Percentiles rank a stretch among this genome's conserved stretches.
Conservation (phyloP, 2,888 invertebrate species). For the Urechis unicinctus region DNA sequence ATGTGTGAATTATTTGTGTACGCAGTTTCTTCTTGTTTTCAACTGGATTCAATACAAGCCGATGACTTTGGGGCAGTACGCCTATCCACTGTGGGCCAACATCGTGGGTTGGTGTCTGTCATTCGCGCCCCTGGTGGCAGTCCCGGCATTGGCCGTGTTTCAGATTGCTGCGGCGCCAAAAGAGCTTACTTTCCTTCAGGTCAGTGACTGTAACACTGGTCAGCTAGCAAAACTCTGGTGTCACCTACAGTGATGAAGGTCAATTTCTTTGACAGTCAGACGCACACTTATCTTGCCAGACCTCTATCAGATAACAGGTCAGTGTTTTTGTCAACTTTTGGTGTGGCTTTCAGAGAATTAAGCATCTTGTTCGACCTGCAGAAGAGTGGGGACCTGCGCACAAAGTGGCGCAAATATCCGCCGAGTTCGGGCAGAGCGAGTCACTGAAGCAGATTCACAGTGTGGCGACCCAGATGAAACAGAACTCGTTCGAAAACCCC, state of each 20-base stretch:
- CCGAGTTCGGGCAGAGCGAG: neutral
- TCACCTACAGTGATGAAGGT: too few species aligned
- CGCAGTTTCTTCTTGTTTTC: slow-evolving; percentile 68
- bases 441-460: neutral
- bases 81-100: slow-evolving; percentile 76
- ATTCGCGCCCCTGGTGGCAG: slow-evolving; percentile 62
- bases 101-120: slow-evolving; percentile 71
- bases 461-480: neutral
- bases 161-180: slow-evolving; percentile 32
- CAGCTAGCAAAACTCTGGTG: too few species aligned
- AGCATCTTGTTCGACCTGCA: slow-evolving; percentile 62
- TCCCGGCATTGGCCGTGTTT: slow-evolving; percentile 52
- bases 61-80: slow-evolving; percentile 60
- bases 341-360: slow-evolving; percentile 56
- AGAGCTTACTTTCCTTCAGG: slow-evolving; percentile 37
- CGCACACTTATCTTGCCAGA: neutral
- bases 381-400: slow-evolving; percentile 63
- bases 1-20: slow-evolving; percentile 16
- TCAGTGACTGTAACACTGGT: too few species aligned
- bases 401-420: slow-evolving; percentile 22
- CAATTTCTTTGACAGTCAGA: neutral
- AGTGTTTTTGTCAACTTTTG: neutral
- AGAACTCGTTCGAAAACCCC: neutral
- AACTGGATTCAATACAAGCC: slow-evolving; percentile 75
- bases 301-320: neutral